A percentile compares a stretch with the other conserved stretches of the same genome.
Conservation (phyloP, 2,888 invertebrate species). For the Leucoptera coffeella region DNA sequence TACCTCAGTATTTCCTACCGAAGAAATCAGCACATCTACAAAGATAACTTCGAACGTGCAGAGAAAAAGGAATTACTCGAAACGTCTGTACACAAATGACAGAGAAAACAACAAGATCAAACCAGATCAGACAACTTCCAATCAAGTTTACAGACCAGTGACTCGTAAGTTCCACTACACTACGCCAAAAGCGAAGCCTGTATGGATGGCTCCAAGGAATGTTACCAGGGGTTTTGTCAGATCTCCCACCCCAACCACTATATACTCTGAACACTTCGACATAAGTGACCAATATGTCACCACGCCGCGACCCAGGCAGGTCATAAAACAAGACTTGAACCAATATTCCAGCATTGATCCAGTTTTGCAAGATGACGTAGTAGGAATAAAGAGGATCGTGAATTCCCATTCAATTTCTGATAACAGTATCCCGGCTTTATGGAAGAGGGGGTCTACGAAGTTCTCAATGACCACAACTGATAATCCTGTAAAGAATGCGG, state of each 20-base stretch:
- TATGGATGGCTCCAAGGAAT: slow-evolving; percentile 38
- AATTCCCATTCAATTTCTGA: slow-evolving; percentile 33
- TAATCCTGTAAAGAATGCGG: slow-evolving; percentile 10
- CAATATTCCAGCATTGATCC: slow-evolving; percentile 45
- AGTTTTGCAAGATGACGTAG: slow-evolving; percentile 29
- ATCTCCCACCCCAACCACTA: slow-evolving; percentile 23
- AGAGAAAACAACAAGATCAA: slow-evolving; percentile 36
- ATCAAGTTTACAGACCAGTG: slow-evolving; percentile 13
- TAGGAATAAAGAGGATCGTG: slow-evolving; percentile 29
- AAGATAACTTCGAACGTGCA: slow-evolving; percentile 14
- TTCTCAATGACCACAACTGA: slow-evolving; percentile 20
- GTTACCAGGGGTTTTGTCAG: slow-evolving; percentile 15
- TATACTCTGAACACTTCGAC: slow-evolving; percentile 36
- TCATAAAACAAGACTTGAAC: slow-evolving; percentile 21
- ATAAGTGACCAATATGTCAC: slow-evolving; percentile 23
- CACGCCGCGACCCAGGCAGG: slow-evolving; percentile 12
- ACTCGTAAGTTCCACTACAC: slow-evolving; percentile 32
- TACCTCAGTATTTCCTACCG: slow-evolving; percentile 18
- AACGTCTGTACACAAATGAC: slow-evolving; percentile 23
- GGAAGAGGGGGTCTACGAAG: slow-evolving; percentile 46
- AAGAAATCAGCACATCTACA: slow-evolving; percentile 15
- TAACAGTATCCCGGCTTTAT: slow-evolving; percentile 37
- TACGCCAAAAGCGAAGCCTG: slow-evolving; percentile 29
- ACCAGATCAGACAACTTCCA: slow-evolving; percentile 13
- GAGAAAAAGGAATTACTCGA: slow-evolving; percentile 31